Percentiles rank a stretch among this genome's conserved stretches.
phyloP scores from a whole-genome alignment of 2,888 invertebrate genomes.

The Drosophila ochracea region DNA sequence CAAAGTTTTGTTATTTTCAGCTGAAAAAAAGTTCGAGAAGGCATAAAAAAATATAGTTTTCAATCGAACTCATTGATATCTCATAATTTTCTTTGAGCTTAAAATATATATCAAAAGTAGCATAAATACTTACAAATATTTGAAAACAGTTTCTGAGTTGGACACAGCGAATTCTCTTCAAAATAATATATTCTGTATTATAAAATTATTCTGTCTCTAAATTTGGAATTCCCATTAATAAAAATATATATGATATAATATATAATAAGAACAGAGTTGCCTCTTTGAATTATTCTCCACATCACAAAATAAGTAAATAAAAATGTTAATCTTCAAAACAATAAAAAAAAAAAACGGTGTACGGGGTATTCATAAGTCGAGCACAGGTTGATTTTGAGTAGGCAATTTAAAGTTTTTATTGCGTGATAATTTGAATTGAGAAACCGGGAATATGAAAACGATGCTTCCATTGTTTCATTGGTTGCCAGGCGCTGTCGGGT shows the following conservation, averaged over 20 bases:
- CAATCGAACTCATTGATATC: not conserved
- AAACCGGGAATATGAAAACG: not conserved
- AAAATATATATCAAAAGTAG: not conserved
- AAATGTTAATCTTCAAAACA: not conserved
- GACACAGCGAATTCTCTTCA: not conserved
- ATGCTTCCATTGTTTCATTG: not conserved
- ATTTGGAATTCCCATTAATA: not conserved
- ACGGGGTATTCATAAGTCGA: constrained; percentile 3
- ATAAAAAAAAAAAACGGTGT: not conserved
- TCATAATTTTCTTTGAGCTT: not conserved
- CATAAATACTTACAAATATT: not conserved
- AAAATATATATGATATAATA: not conserved
- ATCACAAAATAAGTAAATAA: not conserved
- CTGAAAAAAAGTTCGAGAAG: not conserved
- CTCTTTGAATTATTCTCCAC: not conserved
- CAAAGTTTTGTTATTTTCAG: not conserved
- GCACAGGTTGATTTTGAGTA: not conserved
- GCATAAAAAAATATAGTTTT: not conserved
- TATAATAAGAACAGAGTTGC: not conserved
- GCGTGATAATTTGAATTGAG: constrained; percentile 40
- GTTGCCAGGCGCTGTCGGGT: constrained; percentile 12
- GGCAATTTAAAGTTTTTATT: constrained; percentile 24
- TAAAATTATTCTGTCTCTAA: too few species aligned
- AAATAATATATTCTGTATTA: too few species aligned
- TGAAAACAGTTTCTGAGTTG: constrained; percentile 2